Percentiles rank a stretch among this genome's conserved stretches.
Conservation (phyloP, 2,888 invertebrate genomes). For the Amblyjoppa fuscipennis region DNA sequence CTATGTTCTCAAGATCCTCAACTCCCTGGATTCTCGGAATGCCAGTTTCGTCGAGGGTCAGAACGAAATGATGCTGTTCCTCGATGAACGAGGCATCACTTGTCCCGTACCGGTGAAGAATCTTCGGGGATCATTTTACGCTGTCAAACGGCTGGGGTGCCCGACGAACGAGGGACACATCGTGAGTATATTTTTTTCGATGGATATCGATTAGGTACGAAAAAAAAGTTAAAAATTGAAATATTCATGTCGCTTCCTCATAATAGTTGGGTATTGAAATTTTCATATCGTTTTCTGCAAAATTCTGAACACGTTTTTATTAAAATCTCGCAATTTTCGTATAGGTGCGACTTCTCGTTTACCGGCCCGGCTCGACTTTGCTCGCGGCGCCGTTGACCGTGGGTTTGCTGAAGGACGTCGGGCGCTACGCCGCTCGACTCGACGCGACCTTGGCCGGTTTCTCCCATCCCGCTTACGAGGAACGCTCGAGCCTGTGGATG, state of each 20-base stretch:
- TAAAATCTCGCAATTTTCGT: not conserved
- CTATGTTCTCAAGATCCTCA: conserved; percentile 94
- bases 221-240: not conserved
- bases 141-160: conserved; percentile 85
- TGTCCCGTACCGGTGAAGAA: conserved; percentile 92
- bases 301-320: no score
- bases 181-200: conserved; percentile 41
- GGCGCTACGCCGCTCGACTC: conserved; percentile 90
- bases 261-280: not conserved
- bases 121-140: conserved; percentile 88
- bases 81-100: conserved; percentile 88
- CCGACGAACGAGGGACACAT: conserved; percentile 82
- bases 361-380: conserved; percentile 90
- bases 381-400: conserved; percentile 88
- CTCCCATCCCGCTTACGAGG: conserved; percentile 89
- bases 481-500: conserved; percentile 92
- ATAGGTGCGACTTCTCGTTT: conserved; percentile 89
- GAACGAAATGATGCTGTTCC: conserved; percentile 90
- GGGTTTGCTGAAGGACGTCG: conserved; percentile 90
- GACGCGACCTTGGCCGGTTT: conserved; percentile 91
- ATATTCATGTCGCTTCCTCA: no score
- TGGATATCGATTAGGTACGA: not conserved
- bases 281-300: no score
- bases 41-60: conserved; percentile 90
- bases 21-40: conserved; percentile 92